Percentiles rank a stretch among this genome's conserved stretches.
Evolutionary conservation across 92 coral and sea anemone genomes (phyloP).

Genomic region (Palythoa heliodiscus): DNA sequence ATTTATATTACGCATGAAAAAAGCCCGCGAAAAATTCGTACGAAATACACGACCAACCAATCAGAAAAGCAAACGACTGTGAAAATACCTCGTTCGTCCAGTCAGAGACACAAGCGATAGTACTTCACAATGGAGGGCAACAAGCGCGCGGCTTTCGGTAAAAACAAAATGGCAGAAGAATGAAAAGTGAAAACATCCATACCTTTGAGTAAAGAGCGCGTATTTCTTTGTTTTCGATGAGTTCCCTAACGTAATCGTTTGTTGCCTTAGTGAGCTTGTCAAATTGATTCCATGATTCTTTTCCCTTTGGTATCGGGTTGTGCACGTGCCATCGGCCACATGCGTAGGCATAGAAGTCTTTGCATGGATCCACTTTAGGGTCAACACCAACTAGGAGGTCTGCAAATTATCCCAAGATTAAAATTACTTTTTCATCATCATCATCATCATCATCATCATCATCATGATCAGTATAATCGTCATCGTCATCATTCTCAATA

Average conservation of each 20-base stretch:
- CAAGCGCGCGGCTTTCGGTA: too few species aligned
- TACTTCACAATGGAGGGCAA: too few species aligned
- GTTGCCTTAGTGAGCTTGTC: conserved; percentile 46
- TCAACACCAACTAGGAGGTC: conserved; percentile 58
- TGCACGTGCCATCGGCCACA: conserved; percentile 73
- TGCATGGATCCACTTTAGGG: conserved; percentile 67
- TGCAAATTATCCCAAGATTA: not conserved
- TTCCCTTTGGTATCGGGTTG: conserved; percentile 60
- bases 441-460: too few species aligned
- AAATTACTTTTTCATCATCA: too few species aligned
- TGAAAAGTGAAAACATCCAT: not conserved
- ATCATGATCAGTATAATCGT: not conserved
- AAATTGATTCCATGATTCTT: conserved; percentile 60
- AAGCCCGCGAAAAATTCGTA: too few species aligned
- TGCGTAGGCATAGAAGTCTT: conserved; percentile 68
- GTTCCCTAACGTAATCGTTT: conserved; percentile 46
- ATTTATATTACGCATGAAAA: too few species aligned
- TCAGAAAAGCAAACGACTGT: too few species aligned
- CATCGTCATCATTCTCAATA: too few species aligned
- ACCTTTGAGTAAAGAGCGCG: conserved; percentile 65
- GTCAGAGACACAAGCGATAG: too few species aligned
- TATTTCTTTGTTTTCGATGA: conserved; percentile 56
- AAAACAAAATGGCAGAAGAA: too few species aligned
- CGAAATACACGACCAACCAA: too few species aligned
- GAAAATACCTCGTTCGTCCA: too few species aligned